Evolutionary conservation across 92 coral and sea anemone genomes (phyloP), one percentile per base, ranked within the genome.

Genomic region (Chrysogorgia sp.): DNA sequence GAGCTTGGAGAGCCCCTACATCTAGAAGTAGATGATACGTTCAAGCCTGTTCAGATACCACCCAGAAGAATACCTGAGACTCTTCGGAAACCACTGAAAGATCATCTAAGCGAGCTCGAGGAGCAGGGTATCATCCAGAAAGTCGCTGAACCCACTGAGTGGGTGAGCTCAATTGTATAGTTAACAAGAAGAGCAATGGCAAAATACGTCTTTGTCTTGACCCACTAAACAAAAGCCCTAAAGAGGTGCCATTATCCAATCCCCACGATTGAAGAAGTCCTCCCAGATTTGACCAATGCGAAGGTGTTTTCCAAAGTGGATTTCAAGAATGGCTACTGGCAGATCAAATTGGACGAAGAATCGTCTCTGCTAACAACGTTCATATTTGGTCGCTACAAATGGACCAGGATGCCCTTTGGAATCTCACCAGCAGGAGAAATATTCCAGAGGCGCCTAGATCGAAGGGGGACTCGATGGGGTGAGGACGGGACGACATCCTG

Each of bases 221-320:
- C 26, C 79, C 64, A 6, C 61, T 21, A 49, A 10, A 71, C 49
- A 29, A 71, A 71, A 71, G 79, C 79, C 7, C 47, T 71, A 31
- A 71, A 71, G 40, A 31, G 63, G n/a, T 50, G 79, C 29, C 79
- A 71, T 40, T 40, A 71, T 32, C 79, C 79, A 15, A 52, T 71
- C 15, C 79, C 79, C 5, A 71, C 43, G 43, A 37, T 37, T 37
- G 6, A 37, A 37, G 43, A 37, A 4, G 43, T 37, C 43, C 43
- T 37, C 43, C 43, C 43, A 12, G 43, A 37, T 37, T 37, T 37
- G 43, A 37, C 43, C 43, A 37, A 37, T 12, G 43, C 43, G 43
- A 37, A 37, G 43, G 43, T 37, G 43, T 37, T 37, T 37, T 4
- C 43, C 43, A 71, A 71, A 33, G 77, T 71, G 12, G 77, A 71